These are phyloP conservation scores for zebrafish (Danio rerio) DNA, from an alignment of 2,113 vertebrate genomes.

Conservation along the genomic window DNA sequence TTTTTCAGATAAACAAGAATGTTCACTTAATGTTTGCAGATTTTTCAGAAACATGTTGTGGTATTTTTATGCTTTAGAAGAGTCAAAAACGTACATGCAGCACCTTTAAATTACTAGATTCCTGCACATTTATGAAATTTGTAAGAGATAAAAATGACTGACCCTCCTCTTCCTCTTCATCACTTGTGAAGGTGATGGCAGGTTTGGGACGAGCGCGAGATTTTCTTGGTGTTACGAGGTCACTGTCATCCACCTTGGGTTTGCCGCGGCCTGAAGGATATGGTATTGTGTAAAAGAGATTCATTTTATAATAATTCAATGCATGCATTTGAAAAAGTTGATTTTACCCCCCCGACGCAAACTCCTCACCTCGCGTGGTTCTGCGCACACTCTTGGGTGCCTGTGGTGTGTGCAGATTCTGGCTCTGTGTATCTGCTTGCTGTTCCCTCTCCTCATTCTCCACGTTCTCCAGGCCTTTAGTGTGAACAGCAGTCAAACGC, in stretches of 20 bases:
- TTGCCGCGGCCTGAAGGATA: slow-evolving; percentile 66
- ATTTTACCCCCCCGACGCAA: too few relatives aligned
- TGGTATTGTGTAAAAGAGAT: not conserved
- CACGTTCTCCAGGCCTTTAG: slow-evolving; percentile 83
- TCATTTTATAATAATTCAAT: too few relatives aligned
- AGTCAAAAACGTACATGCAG: too few relatives aligned
- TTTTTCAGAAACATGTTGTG: too few relatives aligned
- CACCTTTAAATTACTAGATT: not conserved
- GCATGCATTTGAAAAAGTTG: too few relatives aligned
- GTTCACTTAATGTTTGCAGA: too few relatives aligned
- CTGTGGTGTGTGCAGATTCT: slow-evolving; percentile 45
- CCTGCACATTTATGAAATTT: not conserved
- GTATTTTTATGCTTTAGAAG: too few relatives aligned
- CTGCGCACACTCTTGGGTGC: slow-evolving; percentile 41
- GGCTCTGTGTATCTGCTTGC: slow-evolving; percentile 57
- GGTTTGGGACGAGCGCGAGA: slow-evolving; percentile 72
- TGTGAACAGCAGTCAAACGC: slow-evolving; percentile 84
- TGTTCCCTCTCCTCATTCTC: slow-evolving; percentile 75
- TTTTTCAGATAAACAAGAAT: too few relatives aligned
- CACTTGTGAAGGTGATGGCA: slow-evolving; percentile 85
- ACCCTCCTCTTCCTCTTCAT: slow-evolving; percentile 84
- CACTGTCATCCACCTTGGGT: slow-evolving; percentile 52
- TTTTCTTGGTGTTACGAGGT: slow-evolving; percentile 81
- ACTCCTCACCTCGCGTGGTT: slow-evolving; percentile 57
- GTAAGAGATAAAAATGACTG: slow-evolving; percentile 29